These are phyloP conservation scores for Autographa gamma DNA, from an alignment of 2,888 invertebrate species.

Conservation along the genomic window DNA sequence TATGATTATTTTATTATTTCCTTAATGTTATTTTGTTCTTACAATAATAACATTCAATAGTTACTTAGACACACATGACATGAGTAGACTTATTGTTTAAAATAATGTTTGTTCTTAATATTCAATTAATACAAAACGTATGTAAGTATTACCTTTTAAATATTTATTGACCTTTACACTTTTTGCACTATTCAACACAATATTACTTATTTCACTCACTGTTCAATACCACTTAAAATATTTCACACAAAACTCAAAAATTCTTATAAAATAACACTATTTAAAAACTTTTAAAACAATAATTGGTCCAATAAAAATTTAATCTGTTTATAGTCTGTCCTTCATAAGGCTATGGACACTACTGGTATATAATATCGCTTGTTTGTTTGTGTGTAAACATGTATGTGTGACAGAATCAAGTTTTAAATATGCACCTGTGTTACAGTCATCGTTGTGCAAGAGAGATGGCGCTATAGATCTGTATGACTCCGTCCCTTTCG, in stretches of 20 bases:
- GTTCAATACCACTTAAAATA: slow-evolving; percentile 19
- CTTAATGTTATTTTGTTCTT: too few species aligned
- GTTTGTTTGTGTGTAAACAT: slow-evolving; percentile 6
- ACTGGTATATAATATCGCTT: slow-evolving; percentile 37
- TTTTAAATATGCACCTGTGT: slow-evolving; percentile 39
- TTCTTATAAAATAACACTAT: background rate
- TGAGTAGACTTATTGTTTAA: too few species aligned
- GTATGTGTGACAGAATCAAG: slow-evolving; percentile 37
- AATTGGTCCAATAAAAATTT: background rate
- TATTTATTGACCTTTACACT: slow-evolving; percentile 21
- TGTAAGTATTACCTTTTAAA: slow-evolving; percentile 17
- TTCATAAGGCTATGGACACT: slow-evolving; percentile 30
- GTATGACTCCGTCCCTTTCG: background rate
- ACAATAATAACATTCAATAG: too few species aligned
- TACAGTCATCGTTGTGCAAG: too few species aligned
- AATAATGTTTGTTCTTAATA: background rate
- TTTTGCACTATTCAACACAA: slow-evolving; percentile 23
- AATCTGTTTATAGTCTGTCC: slow-evolving; percentile 29
- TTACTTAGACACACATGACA: too few species aligned
- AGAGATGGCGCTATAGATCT: background rate
- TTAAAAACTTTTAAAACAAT: background rate
- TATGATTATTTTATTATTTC: too few species aligned
- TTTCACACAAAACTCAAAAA: background rate
- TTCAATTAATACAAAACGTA: background rate
- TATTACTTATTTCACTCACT: slow-evolving; percentile 16